Percentiles rank a stretch among this genome's conserved stretches.
These are phyloP conservation scores for Crax fasciolata DNA, from an alignment of 2,797 vertebrate genomes.

Conservation along the genomic window DNA sequence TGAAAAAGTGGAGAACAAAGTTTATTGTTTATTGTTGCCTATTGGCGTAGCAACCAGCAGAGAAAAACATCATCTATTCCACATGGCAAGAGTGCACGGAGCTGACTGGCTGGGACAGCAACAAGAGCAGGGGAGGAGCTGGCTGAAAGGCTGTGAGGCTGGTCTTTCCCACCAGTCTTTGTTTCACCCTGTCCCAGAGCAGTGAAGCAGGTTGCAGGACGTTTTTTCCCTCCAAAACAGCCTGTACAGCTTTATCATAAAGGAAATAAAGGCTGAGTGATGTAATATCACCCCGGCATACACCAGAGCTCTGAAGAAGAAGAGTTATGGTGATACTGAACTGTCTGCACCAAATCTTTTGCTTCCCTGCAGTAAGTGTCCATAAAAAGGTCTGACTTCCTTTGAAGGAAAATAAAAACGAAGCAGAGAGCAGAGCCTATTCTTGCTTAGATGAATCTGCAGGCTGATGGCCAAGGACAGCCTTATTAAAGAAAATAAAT, in stretches of 20 bases:
- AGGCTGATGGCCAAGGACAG: slow-evolving; percentile 24
- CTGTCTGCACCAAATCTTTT: not conserved
- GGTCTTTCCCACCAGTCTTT: not conserved
- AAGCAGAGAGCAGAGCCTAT: not conserved
- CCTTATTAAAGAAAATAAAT: not conserved
- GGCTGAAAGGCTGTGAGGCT: not conserved
- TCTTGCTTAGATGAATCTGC: not conserved
- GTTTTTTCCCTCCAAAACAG: not conserved
- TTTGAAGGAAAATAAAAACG: slow-evolving; percentile 28
- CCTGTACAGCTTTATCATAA: not conserved
- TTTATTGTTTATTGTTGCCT: slow-evolving; percentile 19
- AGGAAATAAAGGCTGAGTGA: not conserved
- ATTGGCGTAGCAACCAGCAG: not conserved
- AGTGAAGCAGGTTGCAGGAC: not conserved
- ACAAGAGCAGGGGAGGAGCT: not conserved
- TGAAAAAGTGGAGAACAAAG: not conserved
- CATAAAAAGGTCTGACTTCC: slow-evolving; percentile 16
- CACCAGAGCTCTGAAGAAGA: not conserved
- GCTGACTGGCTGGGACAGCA: not conserved
- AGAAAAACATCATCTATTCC: slow-evolving; percentile 3
- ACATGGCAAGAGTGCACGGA: not conserved
- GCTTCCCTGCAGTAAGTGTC: not conserved
- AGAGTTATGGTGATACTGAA: not conserved
- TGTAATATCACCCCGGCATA: fast-evolving
- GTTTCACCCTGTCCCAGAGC: fast-evolving